Percentiles rank a stretch among this genome's conserved stretches.
phyloP scores from a whole-genome alignment of 2,888 invertebrate species.

The Eristalinus aeneus region DNA sequence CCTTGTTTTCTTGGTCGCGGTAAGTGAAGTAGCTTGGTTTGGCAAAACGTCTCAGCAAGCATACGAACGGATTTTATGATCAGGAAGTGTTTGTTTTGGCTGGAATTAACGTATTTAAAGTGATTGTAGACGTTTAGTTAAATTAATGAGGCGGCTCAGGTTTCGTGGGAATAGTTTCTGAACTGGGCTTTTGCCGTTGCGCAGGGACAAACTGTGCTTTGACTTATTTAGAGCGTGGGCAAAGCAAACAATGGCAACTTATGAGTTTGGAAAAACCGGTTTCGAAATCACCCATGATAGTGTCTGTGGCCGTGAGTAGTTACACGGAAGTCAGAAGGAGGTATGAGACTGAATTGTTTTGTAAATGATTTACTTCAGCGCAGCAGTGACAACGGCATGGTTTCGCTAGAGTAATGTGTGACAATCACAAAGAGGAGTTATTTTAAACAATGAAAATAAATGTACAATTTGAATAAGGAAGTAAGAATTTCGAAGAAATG shows the following conservation, averaged over 20 bases:
- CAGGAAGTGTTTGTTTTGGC: neutral
- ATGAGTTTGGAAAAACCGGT: neutral
- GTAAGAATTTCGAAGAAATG: too few species aligned
- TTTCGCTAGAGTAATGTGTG: neutral
- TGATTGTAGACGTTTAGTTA: neutral
- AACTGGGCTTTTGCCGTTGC: neutral
- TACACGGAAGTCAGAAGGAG: neutral
- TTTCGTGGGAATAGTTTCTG: neutral
- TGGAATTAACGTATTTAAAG: neutral
- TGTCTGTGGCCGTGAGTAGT: neutral
- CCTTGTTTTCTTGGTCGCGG: neutral
- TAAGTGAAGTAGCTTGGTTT: neutral
- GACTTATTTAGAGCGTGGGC: neutral
- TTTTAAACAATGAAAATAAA: too few species aligned
- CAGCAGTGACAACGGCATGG: neutral
- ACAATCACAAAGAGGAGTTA: neutral
- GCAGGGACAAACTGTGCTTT: neutral
- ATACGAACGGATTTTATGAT: neutral
- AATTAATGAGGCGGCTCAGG: conserved; percentile 1
- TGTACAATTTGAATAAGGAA: too few species aligned
- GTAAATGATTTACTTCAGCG: neutral
- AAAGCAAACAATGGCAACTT: neutral
- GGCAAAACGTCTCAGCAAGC: neutral
- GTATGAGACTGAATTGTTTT: neutral
- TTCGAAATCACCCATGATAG: neutral